Base-by-base conservation (phyloP, 2,797 vertebrate species). In the Channallabes apus region DNA sequence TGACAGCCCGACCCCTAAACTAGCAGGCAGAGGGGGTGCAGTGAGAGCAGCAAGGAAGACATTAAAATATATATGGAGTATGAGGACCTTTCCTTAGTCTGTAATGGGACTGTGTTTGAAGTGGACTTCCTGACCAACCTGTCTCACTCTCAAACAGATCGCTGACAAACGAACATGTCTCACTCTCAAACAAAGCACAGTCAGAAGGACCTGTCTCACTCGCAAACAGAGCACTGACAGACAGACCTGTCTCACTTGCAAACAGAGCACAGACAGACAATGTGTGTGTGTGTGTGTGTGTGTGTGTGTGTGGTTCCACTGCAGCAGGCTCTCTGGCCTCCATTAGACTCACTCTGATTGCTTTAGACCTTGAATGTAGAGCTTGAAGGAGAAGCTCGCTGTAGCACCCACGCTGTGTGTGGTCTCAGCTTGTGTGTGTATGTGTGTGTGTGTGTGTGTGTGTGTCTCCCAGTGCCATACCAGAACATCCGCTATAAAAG, bases 321-420 rank as follows among this genome's bases (percentile, higher is more conserved):
- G 78, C 38, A 41, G 61, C 46, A 14, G 22, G 12, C 59, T 64
- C 38, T 65, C 61, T 65, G 61, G 35, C 78, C 78, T 80, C 78
- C 78, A 51, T 80, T 80, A 46, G 61, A 46, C 38, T 46, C 38
- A 7, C 38, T 20, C 61, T 29, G 35, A 65, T 29, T 65, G 38
- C 62, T 80, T 46, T 65, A 65, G 78, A 65, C 78, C 78, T 80
- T 80, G 78, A 65, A 65, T 29, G 38, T 65, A 12, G 78, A 4
- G 61, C n/a, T 65, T 80, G 78, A 80, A 80, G 61, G 78, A 80
- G 78, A 80, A 80, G 3, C 61, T 24, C 4, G 12, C 58, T 41
- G 58, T 20, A 77, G 54, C 51, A 61, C 22, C 5, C 18, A 22
- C 20, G 18, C 58, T 61, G 76, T 79, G 76, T 80, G 78, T 65